A percentile compares a stretch with the other conserved stretches of the same genome.
phyloP scores from a whole-genome alignment of 2,113 vertebrate species.

The Gymnobelideus leadbeateri region DNA sequence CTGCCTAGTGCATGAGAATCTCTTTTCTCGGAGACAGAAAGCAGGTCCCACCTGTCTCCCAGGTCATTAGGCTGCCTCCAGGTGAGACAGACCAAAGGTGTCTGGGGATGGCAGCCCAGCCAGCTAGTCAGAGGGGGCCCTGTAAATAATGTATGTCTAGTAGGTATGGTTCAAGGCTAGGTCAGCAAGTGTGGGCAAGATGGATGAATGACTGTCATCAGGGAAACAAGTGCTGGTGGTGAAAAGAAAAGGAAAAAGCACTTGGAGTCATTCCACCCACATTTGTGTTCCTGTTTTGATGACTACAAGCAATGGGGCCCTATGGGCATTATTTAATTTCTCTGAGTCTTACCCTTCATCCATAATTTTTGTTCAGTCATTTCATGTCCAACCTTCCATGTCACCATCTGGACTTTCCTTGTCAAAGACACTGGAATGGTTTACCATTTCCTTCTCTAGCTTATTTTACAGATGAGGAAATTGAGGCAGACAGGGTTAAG shows the following conservation, averaged over 20 bases:
- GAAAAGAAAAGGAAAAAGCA: not conserved
- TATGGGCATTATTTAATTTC: not conserved
- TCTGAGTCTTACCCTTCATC: not conserved
- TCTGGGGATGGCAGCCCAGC: not conserved
- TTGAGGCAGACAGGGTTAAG: too few species aligned
- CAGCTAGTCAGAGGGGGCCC: not conserved
- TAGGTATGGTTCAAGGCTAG: not conserved
- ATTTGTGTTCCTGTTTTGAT: not conserved
- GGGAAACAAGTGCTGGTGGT: not conserved
- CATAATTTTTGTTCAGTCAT: not conserved
- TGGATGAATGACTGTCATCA: not conserved
- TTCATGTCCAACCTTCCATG: too few species aligned
- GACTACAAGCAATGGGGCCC: not conserved
- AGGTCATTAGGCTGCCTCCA: not conserved
- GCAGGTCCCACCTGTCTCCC: not conserved
- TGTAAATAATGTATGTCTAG: not conserved
- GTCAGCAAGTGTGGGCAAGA: conserved; percentile 5
- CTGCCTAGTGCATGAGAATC: not conserved
- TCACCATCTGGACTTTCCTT: too few species aligned
- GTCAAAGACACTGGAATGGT: too few species aligned
- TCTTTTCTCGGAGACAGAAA: not conserved
- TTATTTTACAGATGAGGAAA: too few species aligned
- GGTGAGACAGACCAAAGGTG: not conserved
- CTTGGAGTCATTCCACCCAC: not conserved
- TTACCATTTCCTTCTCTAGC: too few species aligned